phyloP scores from a whole-genome alignment of 2,113 vertebrate species.

The Percopsis transmontana region DNA sequence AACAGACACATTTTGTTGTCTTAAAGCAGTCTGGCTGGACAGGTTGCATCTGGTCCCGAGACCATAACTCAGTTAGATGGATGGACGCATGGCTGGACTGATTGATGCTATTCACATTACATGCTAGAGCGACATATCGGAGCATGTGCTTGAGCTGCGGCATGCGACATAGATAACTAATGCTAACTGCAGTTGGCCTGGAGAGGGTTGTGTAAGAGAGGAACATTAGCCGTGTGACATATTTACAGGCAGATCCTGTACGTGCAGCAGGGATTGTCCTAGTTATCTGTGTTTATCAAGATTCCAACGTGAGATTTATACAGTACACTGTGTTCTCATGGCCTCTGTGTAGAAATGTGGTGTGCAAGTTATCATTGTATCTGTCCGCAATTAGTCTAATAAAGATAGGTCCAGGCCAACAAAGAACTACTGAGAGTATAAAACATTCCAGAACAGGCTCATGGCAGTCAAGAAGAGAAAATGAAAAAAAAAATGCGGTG shows the following conservation, averaged over 20 bases:
- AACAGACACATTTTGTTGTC: not conserved
- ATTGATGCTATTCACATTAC: conserved; percentile 10
- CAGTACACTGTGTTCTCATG: conserved; percentile 55
- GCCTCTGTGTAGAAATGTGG: no score
- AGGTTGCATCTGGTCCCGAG: conserved; percentile 39
- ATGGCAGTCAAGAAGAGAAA: not conserved
- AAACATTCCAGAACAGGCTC: not conserved
- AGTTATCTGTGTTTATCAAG: conserved; percentile 51
- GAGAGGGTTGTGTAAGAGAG: conserved; percentile 11
- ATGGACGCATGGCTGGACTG: conserved; percentile 12
- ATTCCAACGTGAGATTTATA: not conserved
- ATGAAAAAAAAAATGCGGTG: no score
- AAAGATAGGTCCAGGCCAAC: no score
- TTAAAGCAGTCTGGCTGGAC: conserved; percentile 26
- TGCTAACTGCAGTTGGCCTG: not conserved
- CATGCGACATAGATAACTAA: not conserved
- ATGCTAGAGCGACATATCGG: no score
- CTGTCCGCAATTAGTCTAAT: no score
- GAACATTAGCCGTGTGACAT: conserved; percentile 7
- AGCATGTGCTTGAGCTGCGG: no score
- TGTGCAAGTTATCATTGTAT: no score
- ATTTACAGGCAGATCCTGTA: conserved; percentile 49
- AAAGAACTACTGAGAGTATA: no score
- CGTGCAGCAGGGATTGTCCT: conserved; percentile 56
- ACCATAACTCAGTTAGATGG: conserved; percentile 13